A percentile compares a stretch with the other conserved stretches of the same genome.
Conservation (phyloP, 92 coral and sea anemone genomes). For the Parazoanthus swiftii region DNA sequence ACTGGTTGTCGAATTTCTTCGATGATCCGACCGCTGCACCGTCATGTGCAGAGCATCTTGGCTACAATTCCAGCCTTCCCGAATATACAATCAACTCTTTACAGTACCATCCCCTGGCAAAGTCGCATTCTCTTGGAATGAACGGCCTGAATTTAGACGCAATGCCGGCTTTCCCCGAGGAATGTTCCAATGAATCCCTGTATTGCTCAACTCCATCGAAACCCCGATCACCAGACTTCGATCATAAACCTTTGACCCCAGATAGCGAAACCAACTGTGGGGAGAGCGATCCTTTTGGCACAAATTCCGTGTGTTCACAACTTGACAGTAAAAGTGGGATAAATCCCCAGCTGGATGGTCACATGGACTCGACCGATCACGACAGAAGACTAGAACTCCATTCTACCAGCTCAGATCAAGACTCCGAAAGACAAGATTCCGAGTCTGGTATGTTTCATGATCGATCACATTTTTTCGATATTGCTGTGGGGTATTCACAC, state of each 20-base stretch:
- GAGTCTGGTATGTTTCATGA: slow-evolving; percentile 85
- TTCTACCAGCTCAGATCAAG: slow-evolving; percentile 63
- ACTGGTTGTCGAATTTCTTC: slow-evolving; percentile 93
- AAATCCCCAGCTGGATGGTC: slow-evolving; percentile 18
- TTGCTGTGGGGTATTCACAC: slow-evolving; percentile 14
- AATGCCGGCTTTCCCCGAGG: slow-evolving; percentile 82
- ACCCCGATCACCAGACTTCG: slow-evolving; percentile 65
- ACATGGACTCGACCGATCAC: slow-evolving; percentile 39
- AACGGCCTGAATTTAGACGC: slow-evolving; percentile 82
- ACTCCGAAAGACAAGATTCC: slow-evolving; percentile 76
- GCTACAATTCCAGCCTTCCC: slow-evolving; percentile 62
- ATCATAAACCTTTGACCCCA: slow-evolving; percentile 55
- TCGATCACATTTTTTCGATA: not conserved
- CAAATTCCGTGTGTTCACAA: slow-evolving; percentile 37
- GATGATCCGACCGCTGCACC: slow-evolving; percentile 76
- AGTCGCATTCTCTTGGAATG: slow-evolving; percentile 62
- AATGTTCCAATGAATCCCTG: slow-evolving; percentile 86
- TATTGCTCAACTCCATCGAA: slow-evolving; percentile 83
- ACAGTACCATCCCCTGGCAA: slow-evolving; percentile 57
- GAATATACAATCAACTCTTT: slow-evolving; percentile 70
- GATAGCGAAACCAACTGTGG: slow-evolving; percentile 61
- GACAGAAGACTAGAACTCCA: slow-evolving; percentile 46
- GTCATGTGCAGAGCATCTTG: slow-evolving; percentile 60
- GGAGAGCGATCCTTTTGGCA: slow-evolving; percentile 31
- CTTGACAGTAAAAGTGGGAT: slow-evolving; percentile 36